These are phyloP conservation scores for Leptinotarsa rubiginosa DNA, from an alignment of 2,888 invertebrate species.

Conservation along the genomic window DNA sequence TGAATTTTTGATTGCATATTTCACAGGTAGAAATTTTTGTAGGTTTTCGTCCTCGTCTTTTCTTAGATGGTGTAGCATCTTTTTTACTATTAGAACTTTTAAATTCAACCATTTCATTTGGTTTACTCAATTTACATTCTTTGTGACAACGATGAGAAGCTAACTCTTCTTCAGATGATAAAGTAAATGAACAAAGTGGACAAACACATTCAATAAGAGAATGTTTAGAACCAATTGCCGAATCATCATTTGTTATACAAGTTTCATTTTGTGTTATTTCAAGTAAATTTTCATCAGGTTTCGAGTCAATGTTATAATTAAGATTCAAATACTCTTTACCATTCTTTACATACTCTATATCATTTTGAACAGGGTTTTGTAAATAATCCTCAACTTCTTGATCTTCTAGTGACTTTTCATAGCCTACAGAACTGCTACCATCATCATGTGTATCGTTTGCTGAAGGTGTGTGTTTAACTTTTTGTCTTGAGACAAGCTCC, in stretches of 20 bases:
- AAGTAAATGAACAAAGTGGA: neutral
- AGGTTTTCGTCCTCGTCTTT: conserved; percentile 30
- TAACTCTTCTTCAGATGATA: neutral
- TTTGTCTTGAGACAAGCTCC: conserved; percentile 3
- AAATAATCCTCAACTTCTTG: neutral
- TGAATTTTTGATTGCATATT: conserved; percentile 50
- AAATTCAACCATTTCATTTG: neutral
- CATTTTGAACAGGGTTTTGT: neutral
- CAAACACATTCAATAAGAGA: neutral
- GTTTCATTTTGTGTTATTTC: neutral
- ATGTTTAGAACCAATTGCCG: conserved; percentile 4
- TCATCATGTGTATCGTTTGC: neutral
- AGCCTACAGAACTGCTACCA: conserved; percentile 11
- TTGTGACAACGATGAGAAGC: neutral
- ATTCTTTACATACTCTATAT: neutral
- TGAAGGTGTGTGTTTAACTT: too few relatives aligned
- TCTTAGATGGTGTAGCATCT: neutral
- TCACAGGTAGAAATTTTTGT: conserved; percentile 49
- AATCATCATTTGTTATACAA: neutral
- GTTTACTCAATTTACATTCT: neutral
- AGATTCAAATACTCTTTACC: neutral
- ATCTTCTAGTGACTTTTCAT: neutral
- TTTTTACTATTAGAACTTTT: neutral
- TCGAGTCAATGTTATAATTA: neutral
- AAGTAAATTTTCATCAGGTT: neutral